Conservation (phyloP, 2,888 invertebrate species). For the Entomobrya multifasciata region DNA sequence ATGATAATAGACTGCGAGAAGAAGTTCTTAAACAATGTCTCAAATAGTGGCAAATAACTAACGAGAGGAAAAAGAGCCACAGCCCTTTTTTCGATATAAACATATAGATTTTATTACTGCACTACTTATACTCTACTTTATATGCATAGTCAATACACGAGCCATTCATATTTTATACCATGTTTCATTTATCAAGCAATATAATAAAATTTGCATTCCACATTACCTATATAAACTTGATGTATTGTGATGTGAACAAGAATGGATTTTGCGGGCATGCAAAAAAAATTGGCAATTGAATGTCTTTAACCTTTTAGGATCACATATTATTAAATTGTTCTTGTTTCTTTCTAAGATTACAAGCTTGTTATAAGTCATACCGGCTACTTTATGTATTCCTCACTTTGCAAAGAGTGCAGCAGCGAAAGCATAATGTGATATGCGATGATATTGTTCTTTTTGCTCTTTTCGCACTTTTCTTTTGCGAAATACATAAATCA, state of each 20-base stretch:
- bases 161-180: slow-evolving; percentile 25
- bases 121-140: slow-evolving; percentile 11
- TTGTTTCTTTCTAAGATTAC: slow-evolving; percentile 1
- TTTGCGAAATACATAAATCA: slow-evolving; percentile 54
- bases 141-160: slow-evolving; percentile 9
- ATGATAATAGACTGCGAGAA: no score
- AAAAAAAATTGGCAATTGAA: slow-evolving; percentile 66
- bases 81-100: slow-evolving; percentile 46
- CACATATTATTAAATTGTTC: slow-evolving; percentile 13
- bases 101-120: slow-evolving; percentile 2
- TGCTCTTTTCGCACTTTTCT: slow-evolving; percentile 49
- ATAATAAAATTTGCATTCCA: neutral
- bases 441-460: slow-evolving; percentile 1
- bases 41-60: neutral
- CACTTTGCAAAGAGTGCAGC: neutral
- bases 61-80: slow-evolving; percentile 47
- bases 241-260: slow-evolving; percentile 19
- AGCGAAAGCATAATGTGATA: neutral
- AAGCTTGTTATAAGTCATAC: neutral
- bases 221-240: no score
- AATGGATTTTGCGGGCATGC: slow-evolving; percentile 42
- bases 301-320: slow-evolving; percentile 69
- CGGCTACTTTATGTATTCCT: slow-evolving; percentile 35
- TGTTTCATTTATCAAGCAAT: neutral
- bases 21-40: slow-evolving; percentile 32